Conservation (phyloP, 2,113 vertebrate species). For the Pedionomus torquatus region DNA sequence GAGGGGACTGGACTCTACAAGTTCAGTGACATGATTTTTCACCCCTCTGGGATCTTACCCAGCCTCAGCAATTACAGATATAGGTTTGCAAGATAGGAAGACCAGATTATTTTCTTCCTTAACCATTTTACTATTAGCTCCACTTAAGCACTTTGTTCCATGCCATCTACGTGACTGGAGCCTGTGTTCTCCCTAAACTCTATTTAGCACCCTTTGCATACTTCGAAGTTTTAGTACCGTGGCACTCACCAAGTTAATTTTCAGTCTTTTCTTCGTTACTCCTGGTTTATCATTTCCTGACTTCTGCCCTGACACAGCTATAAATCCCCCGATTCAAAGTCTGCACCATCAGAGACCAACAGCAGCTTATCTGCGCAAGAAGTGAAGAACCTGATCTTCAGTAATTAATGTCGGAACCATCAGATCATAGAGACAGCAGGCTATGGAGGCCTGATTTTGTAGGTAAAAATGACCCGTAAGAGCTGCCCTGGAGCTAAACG, state of each 20-base stretch:
- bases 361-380: background rate
- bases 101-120: background rate
- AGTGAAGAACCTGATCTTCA: background rate
- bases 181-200: slow-evolving; percentile 1
- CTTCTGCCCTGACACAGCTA: slow-evolving; percentile 22
- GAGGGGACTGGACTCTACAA: background rate
- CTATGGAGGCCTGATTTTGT: background rate
- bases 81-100: background rate
- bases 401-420: background rate
- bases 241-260: background rate
- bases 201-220: background rate
- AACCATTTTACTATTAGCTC: background rate
- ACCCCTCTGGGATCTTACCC: background rate
- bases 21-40: background rate
- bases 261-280: background rate
- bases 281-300: slow-evolving; percentile 23
- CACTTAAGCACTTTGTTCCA: background rate
- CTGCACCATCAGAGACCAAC: background rate
- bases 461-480: background rate
- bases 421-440: background rate
- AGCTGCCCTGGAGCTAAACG: background rate
- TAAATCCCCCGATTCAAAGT: slow-evolving; percentile 18
- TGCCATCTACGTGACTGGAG: background rate
- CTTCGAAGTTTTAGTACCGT: background rate
- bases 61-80: background rate